These are phyloP conservation scores for Anadara kagoshimensis DNA, from an alignment of 1,140 invertebrate genomes.

Conservation along the genomic window DNA sequence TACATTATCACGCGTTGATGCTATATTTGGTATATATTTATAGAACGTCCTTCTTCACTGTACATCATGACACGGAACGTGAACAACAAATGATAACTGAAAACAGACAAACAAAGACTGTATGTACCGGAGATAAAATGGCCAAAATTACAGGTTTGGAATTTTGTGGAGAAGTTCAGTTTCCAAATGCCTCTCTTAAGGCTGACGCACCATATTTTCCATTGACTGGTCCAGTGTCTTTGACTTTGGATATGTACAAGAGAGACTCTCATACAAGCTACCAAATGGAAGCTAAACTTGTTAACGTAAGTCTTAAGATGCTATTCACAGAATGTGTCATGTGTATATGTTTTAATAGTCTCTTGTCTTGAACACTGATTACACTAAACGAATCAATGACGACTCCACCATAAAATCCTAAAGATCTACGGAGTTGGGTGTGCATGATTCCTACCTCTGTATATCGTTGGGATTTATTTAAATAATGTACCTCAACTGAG, in stretches of 20 bases:
- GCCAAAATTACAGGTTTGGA: conserved; percentile 83
- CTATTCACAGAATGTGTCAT: neutral
- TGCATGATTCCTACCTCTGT: too few relatives aligned
- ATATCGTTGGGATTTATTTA: too few relatives aligned
- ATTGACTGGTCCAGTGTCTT: conserved; percentile 85
- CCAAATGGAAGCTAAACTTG: conserved; percentile 66
- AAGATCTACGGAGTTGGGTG: too few relatives aligned
- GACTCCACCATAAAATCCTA: too few relatives aligned
- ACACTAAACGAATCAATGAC: neutral
- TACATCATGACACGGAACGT: conserved; percentile 48
- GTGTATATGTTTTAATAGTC: neutral
- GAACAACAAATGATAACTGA: conserved; percentile 60
- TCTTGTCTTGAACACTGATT: neutral
- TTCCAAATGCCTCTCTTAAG: conserved; percentile 80
- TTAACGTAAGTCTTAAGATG: conserved; percentile 43
- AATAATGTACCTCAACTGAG: too few relatives aligned
- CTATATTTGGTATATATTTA: conserved; percentile 42
- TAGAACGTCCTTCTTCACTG: conserved; percentile 64
- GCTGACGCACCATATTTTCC: conserved; percentile 81
- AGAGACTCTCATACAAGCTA: conserved; percentile 79
- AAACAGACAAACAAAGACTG: conserved; percentile 79
- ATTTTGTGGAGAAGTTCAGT: conserved; percentile 85
- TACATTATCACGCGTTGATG: neutral
- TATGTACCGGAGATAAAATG: conserved; percentile 65
- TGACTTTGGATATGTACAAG: conserved; percentile 86